A percentile compares a stretch with the other conserved stretches of the same genome.
These are phyloP conservation scores for Wiebesia pumilae DNA, from an alignment of 1,140 invertebrate species.

Conservation along the genomic window DNA sequence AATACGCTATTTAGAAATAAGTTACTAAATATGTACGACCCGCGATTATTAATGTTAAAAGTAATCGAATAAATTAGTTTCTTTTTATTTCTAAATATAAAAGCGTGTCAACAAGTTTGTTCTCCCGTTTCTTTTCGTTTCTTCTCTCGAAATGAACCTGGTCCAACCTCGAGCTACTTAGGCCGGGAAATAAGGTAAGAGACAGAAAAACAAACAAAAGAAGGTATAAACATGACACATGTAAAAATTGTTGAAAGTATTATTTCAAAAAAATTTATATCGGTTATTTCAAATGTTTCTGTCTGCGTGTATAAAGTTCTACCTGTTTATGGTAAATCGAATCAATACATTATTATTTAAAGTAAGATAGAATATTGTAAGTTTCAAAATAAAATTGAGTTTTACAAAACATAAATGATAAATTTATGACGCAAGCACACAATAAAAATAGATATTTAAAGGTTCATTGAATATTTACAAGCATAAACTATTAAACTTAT, in stretches of 20 bases:
- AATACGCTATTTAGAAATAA: too few relatives aligned
- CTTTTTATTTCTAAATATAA: too few relatives aligned
- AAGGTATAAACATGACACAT: too few relatives aligned
- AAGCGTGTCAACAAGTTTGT: too few relatives aligned
- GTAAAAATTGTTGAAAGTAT: conserved; percentile 45
- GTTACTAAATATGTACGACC: too few relatives aligned
- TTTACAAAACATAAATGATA: conserved; percentile 17
- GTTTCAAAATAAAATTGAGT: not conserved
- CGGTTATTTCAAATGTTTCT: conserved; percentile 33
- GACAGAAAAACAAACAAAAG: too few relatives aligned
- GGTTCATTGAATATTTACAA: conserved; percentile 32
- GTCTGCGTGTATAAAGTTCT: not conserved
- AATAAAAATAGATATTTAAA: conserved; percentile 15
- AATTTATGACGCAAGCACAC: not conserved
- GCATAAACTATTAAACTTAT: conserved; percentile 33
- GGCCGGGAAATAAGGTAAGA: too few relatives aligned
- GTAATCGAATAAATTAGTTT: too few relatives aligned
- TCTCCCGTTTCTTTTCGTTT: too few relatives aligned
- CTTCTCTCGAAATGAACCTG: too few relatives aligned
- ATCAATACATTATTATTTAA: not conserved
- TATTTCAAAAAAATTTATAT: conserved; percentile 51
- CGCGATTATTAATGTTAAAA: too few relatives aligned
- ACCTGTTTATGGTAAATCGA: not conserved
- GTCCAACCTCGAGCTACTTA: too few relatives aligned
- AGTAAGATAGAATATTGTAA: not conserved